phyloP scores from a whole-genome alignment of 2,113 vertebrate genomes.

The Pelodiscus sinensis region DNA sequence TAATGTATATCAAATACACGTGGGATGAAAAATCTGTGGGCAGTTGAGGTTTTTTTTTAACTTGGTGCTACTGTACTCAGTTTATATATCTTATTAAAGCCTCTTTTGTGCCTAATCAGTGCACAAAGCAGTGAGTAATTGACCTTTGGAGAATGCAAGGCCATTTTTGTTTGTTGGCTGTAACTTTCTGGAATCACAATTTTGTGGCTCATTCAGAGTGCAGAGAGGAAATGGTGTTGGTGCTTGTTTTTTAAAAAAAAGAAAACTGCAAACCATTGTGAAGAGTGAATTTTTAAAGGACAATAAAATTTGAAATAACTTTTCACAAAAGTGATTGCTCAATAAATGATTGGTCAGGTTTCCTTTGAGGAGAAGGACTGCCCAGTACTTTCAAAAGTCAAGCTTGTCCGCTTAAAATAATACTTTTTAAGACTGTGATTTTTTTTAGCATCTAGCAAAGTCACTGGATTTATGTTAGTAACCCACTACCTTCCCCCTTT shows the following conservation, averaged over 20 bases:
- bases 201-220: constrained; percentile 48
- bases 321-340: not conserved
- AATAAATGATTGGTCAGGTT: not conserved
- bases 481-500: not conserved
- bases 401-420: not conserved
- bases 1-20: not conserved
- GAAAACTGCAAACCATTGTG: constrained; percentile 6
- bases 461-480: not conserved
- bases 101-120: not conserved
- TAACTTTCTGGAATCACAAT: constrained; percentile 69
- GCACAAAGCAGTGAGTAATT: constrained; percentile 1
- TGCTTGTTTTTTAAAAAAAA: not conserved
- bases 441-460: too few species aligned
- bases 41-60: not conserved
- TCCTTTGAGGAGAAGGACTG: not conserved
- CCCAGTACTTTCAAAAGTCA: not conserved
- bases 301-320: not conserved
- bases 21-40: not conserved
- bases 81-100: constrained; percentile 30
- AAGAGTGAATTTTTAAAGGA: not conserved
- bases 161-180: constrained; percentile 53
- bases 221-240: constrained; percentile 16
- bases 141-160: constrained; percentile 62
- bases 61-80: not conserved
- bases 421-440: not conserved